These are phyloP conservation scores for Rhamnusium bicolor DNA, from an alignment of 2,888 invertebrate species.

Conservation along the genomic window DNA sequence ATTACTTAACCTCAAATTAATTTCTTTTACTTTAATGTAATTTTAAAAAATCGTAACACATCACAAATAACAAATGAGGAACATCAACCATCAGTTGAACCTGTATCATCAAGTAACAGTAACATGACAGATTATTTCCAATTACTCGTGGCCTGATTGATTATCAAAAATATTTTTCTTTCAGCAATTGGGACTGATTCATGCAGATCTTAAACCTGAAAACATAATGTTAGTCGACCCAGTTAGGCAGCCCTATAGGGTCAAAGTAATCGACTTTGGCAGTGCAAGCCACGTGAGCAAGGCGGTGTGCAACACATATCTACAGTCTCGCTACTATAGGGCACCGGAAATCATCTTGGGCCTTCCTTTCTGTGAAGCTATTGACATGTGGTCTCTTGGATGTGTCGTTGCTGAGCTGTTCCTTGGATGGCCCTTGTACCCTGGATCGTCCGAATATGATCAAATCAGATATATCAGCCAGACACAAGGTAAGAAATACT, in stretches of 20 bases:
- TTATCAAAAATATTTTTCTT: slow-evolving; percentile 51
- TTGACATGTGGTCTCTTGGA: slow-evolving; percentile 99
- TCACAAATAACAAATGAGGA: too few species aligned
- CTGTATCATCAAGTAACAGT: too few species aligned
- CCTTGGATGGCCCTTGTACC: slow-evolving; percentile 99
- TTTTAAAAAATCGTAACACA: too few species aligned
- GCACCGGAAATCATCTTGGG: slow-evolving; percentile 98
- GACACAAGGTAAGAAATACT: slow-evolving; percentile 76
- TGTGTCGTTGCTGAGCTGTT: slow-evolving; percentile 99
- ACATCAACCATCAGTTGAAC: too few species aligned
- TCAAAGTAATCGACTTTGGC: slow-evolving; percentile 99
- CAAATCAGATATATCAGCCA: slow-evolving; percentile 90
- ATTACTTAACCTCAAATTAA: too few species aligned
- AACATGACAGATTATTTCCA: too few species aligned
- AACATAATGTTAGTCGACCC: slow-evolving; percentile 99
- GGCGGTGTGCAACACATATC: slow-evolving; percentile 99
- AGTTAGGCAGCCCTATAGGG: slow-evolving; percentile 96
- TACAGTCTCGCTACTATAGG: slow-evolving; percentile 98
- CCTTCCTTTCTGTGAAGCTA: slow-evolving; percentile 98
- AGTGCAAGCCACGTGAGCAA: slow-evolving; percentile 99
- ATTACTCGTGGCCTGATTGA: too few species aligned
- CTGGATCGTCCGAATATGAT: slow-evolving; percentile 99
- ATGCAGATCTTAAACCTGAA: slow-evolving; percentile 99
- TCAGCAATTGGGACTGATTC: slow-evolving; percentile 98
- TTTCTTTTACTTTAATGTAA: too few species aligned